Evolutionary conservation across 2,888 invertebrate species (phyloP).

Genomic region (Melipona beecheii): DNA sequence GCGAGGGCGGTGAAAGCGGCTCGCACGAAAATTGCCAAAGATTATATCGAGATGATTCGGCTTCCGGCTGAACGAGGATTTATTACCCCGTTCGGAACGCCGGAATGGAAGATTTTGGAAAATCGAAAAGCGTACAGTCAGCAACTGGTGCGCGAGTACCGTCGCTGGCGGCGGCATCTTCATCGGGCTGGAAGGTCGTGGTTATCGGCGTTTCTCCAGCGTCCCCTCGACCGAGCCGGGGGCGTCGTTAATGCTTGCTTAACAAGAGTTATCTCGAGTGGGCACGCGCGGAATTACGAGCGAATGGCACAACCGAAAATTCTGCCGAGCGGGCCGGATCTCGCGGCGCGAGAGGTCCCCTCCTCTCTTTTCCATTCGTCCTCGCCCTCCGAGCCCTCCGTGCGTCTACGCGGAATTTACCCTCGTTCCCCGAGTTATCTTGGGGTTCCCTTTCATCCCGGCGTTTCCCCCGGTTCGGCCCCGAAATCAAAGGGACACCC

Average conservation of each 20-base stretch:
- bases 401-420: conserved; percentile 51
- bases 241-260: conserved; percentile 71
- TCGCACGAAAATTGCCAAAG: conserved; percentile 37
- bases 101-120: conserved; percentile 16
- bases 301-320: conserved; percentile 56
- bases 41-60: conserved; percentile 55
- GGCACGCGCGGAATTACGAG: conserved; percentile 72
- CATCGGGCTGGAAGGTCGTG: conserved; percentile 59
- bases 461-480: conserved; percentile 57
- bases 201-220: conserved; percentile 62
- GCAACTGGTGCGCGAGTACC: conserved; percentile 6
- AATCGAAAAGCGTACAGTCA: conserved; percentile 51
- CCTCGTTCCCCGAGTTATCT: conserved; percentile 69
- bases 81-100: conserved; percentile 14
- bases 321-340: conserved; percentile 11
- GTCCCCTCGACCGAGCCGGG: conserved; percentile 40
- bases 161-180: conserved; percentile 54
- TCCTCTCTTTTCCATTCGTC: conserved; percentile 56
- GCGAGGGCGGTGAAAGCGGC: not conserved
- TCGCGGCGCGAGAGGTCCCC: not conserved
- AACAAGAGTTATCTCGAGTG: conserved; percentile 73
- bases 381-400: conserved; percentile 20
- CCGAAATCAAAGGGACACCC: conserved; percentile 68
- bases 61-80: conserved; percentile 42
- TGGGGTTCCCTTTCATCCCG: conserved; percentile 62